These are phyloP conservation scores for Arion vulgaris DNA, from an alignment of 1,140 invertebrate species.

Conservation along the genomic window DNA sequence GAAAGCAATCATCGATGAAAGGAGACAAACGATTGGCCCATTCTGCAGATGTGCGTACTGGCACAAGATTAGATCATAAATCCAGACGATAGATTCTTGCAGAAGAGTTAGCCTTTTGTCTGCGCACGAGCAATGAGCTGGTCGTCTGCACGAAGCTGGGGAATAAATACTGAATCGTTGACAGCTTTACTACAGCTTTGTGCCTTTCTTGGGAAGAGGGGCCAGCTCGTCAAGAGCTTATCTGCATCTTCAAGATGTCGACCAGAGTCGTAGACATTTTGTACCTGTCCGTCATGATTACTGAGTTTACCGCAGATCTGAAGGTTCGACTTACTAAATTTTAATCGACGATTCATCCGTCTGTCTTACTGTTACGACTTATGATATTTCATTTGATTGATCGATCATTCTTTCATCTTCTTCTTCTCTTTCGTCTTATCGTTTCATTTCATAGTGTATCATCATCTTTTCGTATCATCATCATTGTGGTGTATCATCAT, in stretches of 20 bases:
- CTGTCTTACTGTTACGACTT: neutral
- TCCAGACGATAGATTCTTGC: conserved; percentile 12
- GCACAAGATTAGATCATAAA: conserved; percentile 25
- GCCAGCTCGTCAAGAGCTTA: neutral
- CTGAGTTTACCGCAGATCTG: neutral
- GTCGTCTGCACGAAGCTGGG: neutral
- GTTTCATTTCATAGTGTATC: too few relatives aligned
- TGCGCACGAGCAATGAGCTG: neutral
- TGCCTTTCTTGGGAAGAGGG: conserved; percentile 8
- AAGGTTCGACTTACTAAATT: neutral
- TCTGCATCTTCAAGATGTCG: conserved; percentile 11
- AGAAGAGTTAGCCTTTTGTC: conserved; percentile 16
- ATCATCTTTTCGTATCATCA: too few relatives aligned
- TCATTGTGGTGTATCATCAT: too few relatives aligned
- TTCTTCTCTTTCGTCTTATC: neutral
- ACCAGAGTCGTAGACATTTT: neutral
- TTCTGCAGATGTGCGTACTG: conserved; percentile 16
- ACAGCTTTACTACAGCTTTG: conserved; percentile 14
- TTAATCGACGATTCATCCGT: neutral
- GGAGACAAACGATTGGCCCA: conserved; percentile 13
- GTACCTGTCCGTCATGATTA: conserved; percentile 5
- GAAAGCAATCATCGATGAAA: conserved; percentile 8
- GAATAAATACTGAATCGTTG: neutral
- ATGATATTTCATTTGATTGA: neutral
- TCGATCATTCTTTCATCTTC: neutral